These are phyloP conservation scores for Ambastaia sidthimunki DNA, from an alignment of 2,797 vertebrate genomes.

Conservation along the genomic window DNA sequence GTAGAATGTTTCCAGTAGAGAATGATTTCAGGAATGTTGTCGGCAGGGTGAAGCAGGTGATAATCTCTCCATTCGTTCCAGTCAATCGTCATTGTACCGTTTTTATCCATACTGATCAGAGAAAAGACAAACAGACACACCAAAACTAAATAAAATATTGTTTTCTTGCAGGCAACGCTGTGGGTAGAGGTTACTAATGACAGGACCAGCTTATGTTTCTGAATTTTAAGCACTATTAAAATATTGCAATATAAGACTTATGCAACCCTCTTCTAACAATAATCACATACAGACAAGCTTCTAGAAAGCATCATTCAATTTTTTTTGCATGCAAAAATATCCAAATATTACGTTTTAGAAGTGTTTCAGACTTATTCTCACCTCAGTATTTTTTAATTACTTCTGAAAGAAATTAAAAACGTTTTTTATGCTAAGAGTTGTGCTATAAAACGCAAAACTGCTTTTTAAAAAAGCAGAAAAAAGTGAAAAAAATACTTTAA, in stretches of 20 bases:
- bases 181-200: neutral
- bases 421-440: no score
- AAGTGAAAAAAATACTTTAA: neutral
- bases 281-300: neutral
- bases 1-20: slow-evolving; percentile 98
- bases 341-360: neutral
- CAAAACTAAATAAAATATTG: neutral
- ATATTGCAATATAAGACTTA: neutral
- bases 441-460: neutral
- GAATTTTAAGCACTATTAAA: slow-evolving; percentile 10
- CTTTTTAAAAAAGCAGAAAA: neutral
- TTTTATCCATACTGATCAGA: slow-evolving; percentile 90
- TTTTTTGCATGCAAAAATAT: slow-evolving; percentile 8
- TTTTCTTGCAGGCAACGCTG: neutral
- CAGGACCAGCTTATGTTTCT: slow-evolving; percentile 19
- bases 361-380: neutral
- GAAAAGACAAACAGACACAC: slow-evolving; percentile 4
- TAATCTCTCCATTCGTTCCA: slow-evolving; percentile 98
- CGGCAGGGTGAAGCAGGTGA: slow-evolving; percentile 91
- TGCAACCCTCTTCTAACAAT: neutral
- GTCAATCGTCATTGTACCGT: slow-evolving; percentile 96
- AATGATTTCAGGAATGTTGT: slow-evolving; percentile 97
- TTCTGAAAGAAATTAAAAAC: neutral
- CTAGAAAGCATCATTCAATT: neutral
- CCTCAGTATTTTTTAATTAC: neutral